Evolutionary conservation across 2,113 vertebrate genomes (phyloP).

Genomic region (Scortum barcoo): DNA sequence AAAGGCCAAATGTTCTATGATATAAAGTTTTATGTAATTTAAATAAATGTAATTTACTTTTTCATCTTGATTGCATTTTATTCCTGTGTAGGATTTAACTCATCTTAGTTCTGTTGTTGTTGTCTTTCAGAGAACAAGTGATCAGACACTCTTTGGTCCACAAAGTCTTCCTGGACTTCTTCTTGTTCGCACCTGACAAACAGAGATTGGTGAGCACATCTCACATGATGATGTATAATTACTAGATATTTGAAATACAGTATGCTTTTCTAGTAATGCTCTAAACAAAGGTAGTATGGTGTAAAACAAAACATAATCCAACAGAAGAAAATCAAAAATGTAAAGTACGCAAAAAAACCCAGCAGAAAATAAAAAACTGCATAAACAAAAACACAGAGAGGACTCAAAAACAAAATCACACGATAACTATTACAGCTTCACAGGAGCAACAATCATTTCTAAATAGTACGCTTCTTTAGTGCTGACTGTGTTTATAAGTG

Average conservation of each 20-base stretch:
- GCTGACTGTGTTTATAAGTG: too few species aligned
- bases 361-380: too few species aligned
- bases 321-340: background rate
- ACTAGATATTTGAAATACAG: background rate
- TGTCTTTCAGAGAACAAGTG: conserved; percentile 90
- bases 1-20: background rate
- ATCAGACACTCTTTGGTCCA: conserved; percentile 97
- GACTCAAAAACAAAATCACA: background rate
- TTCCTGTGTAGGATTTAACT: background rate
- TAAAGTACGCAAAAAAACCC: too few species aligned
- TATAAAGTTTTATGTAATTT: background rate
- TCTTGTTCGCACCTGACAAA: conserved; percentile 87
- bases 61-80: background rate
- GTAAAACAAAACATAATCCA: background rate
- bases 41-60: background rate
- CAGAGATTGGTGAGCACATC: conserved; percentile 89
- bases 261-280: background rate
- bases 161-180: conserved; percentile 97
- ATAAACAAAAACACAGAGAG: too few species aligned
- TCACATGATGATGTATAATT: background rate
- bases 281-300: background rate
- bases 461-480: background rate
- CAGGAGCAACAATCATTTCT: background rate
- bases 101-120: background rate
- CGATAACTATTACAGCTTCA: background rate